Conservation (phyloP, 2,113 vertebrate species). For the Lasiurus cinereus region DNA sequence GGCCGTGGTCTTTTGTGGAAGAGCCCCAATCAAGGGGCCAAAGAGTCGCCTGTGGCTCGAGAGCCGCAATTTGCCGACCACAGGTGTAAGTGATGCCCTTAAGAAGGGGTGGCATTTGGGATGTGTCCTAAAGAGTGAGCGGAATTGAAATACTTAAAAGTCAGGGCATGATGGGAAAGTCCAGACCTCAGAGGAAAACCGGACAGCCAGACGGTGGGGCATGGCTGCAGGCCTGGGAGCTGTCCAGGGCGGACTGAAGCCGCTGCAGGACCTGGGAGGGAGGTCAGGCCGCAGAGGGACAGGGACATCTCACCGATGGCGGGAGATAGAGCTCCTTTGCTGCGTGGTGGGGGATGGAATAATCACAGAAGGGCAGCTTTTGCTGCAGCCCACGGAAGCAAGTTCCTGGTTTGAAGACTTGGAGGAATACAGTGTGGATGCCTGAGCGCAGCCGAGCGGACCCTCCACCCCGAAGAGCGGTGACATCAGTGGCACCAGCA, state of each 20-base stretch:
- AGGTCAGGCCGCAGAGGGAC: not conserved
- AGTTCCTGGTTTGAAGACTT: not conserved
- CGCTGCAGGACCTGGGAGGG: fast-evolving
- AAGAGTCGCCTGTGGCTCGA: too few relatives aligned
- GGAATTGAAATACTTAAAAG: not conserved
- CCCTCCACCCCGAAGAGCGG: not conserved
- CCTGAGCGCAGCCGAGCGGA: constrained; percentile 60
- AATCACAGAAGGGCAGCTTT: not conserved
- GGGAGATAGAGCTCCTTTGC: not conserved
- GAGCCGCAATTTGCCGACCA: too few relatives aligned
- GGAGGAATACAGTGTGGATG: not conserved
- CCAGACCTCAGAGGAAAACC: not conserved
- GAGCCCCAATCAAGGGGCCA: too few relatives aligned
- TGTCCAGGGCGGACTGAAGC: not conserved
- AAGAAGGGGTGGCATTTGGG: not conserved
- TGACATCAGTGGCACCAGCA: constrained; percentile 63
- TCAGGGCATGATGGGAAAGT: not conserved
- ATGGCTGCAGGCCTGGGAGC: fast-evolving
- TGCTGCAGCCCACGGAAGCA: not conserved
- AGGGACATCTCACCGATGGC: fast-evolving
- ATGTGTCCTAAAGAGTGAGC: not conserved
- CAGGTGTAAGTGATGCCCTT: not conserved
- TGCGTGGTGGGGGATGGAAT: not conserved
- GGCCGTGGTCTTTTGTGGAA: too few relatives aligned
- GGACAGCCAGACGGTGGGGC: fast-evolving